Percentiles rank a stretch among this genome's conserved stretches.
These are phyloP conservation scores for Actinernus sp. DNA, from an alignment of 92 coral and sea anemone species.

Conservation along the genomic window DNA sequence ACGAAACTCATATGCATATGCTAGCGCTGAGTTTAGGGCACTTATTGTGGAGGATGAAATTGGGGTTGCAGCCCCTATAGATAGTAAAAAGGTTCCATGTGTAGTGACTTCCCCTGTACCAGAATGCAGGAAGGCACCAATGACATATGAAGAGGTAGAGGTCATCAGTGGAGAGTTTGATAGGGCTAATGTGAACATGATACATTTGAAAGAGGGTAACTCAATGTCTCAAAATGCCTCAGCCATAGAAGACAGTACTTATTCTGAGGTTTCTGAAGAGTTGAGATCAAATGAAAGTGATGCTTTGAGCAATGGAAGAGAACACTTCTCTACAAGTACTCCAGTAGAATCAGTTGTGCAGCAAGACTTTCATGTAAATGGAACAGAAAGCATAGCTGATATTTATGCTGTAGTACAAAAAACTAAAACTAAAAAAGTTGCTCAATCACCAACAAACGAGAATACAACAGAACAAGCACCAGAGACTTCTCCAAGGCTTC, in stretches of 20 bases:
- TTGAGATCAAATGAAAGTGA: constrained; percentile 10
- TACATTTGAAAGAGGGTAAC: not conserved
- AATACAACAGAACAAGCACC: constrained; percentile 42
- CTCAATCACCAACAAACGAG: not conserved
- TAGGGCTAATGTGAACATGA: constrained; percentile 69
- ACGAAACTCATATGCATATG: constrained; percentile 48
- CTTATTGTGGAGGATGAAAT: constrained; percentile 59
- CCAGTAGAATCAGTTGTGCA: too few relatives aligned
- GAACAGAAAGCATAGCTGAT: constrained; percentile 17
- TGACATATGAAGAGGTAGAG: constrained; percentile 73
- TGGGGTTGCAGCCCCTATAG: constrained; percentile 56
- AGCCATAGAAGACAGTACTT: not conserved
- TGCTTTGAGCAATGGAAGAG: not conserved
- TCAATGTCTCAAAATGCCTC: too few relatives aligned
- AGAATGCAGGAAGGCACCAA: constrained; percentile 10
- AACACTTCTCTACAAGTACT: not conserved
- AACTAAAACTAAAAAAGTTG: constrained; percentile 22
- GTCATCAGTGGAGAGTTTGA: constrained; percentile 75
- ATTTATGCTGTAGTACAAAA: constrained; percentile 82
- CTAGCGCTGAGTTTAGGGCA: constrained; percentile 79
- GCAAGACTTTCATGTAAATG: too few relatives aligned
- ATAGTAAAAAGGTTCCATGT: not conserved
- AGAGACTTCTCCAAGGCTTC: constrained; percentile 24
- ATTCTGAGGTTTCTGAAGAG: not conserved
- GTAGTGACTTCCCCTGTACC: not conserved